phyloP scores from a whole-genome alignment of 2,888 invertebrate genomes.

The Macrosiphum euphorbiae region DNA sequence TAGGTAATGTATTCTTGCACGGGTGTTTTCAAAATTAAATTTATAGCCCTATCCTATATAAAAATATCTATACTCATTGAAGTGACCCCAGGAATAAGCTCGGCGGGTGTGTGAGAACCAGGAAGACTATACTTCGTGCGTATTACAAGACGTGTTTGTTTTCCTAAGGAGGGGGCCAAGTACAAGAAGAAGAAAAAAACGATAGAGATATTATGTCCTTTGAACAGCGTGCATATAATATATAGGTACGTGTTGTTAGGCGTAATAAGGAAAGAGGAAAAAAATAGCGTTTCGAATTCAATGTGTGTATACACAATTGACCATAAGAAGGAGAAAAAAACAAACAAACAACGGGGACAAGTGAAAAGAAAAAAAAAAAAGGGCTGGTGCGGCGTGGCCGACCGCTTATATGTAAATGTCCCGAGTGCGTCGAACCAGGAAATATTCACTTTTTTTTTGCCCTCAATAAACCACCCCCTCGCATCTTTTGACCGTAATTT shows the following conservation, averaged over 20 bases:
- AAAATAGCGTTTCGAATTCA: constrained; percentile 58
- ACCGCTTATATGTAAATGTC: constrained; percentile 51
- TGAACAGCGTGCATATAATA: constrained; percentile 29
- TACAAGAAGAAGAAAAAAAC: not conserved
- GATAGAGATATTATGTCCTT: constrained; percentile 45
- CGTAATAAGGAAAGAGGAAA: constrained; percentile 31
- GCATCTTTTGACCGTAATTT: constrained; percentile 53
- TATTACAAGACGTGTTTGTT: not conserved
- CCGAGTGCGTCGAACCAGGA: constrained; percentile 64
- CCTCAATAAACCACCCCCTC: constrained; percentile 54
- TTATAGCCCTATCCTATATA: not conserved
- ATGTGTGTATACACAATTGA: constrained; percentile 53
- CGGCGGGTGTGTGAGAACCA: constrained; percentile 63
- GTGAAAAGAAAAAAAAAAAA: constrained; percentile 41
- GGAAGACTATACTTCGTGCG: constrained; percentile 45
- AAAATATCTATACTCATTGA: not conserved
- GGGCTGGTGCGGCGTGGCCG: constrained; percentile 6
- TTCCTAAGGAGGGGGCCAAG: constrained; percentile 22
- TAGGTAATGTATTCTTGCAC: constrained; percentile 29
- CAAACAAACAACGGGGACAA: constrained; percentile 50
- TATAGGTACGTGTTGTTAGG: constrained; percentile 18
- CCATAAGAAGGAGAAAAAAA: constrained; percentile 50
- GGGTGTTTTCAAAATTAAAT: constrained; percentile 49
- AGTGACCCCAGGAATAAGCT: constrained; percentile 42
- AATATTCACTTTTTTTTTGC: constrained; percentile 60